Evolutionary conservation across 2,888 invertebrate species (phyloP).

Genomic region (Formica aserva): DNA sequence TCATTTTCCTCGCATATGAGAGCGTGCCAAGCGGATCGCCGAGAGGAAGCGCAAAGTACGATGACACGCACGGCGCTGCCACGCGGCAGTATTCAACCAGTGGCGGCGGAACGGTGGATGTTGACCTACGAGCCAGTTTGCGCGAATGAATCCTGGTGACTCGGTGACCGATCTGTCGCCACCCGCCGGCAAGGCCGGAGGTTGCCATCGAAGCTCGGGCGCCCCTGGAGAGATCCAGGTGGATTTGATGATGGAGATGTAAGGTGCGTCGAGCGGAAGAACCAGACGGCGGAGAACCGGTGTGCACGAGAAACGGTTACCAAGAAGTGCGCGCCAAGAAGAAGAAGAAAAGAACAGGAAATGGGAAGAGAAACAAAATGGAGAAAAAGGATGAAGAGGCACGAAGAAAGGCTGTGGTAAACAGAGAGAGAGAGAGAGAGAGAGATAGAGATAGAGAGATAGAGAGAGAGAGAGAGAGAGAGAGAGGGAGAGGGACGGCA

Average conservation of each 20-base stretch:
- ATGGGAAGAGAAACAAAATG: constrained; percentile 6
- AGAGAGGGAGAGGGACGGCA: constrained; percentile 45
- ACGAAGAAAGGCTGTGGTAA: constrained; percentile 23
- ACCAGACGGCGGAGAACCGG: constrained; percentile 5
- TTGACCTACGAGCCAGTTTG: constrained; percentile 62
- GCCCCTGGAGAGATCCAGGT: constrained; percentile 45
- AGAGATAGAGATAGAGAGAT: constrained; percentile 38
- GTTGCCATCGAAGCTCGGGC: constrained; percentile 25
- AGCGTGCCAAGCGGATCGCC: constrained; percentile 13
- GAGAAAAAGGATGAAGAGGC: constrained; percentile 5
- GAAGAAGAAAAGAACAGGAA: constrained; percentile 2
- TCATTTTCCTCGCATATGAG: constrained; percentile 40
- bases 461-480: constrained; percentile 41
- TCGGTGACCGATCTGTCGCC: constrained; percentile 57
- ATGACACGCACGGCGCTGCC: constrained; percentile 62
- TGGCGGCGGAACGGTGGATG: constrained; percentile 65
- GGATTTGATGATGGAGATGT: constrained; percentile 37
- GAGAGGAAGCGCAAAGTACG: constrained; percentile 52
- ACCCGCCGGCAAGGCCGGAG: constrained; percentile 20
- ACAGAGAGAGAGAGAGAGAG: constrained; percentile 38
- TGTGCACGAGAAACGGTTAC: constrained; percentile 28
- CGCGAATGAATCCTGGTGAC: constrained; percentile 40
- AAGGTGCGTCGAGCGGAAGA: constrained; percentile 37
- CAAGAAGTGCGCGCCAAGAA: not conserved
- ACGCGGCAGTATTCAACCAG: constrained; percentile 72